phyloP scores from a whole-genome alignment of 1,140 invertebrate genomes.

The Ruditapes philippinarum region DNA sequence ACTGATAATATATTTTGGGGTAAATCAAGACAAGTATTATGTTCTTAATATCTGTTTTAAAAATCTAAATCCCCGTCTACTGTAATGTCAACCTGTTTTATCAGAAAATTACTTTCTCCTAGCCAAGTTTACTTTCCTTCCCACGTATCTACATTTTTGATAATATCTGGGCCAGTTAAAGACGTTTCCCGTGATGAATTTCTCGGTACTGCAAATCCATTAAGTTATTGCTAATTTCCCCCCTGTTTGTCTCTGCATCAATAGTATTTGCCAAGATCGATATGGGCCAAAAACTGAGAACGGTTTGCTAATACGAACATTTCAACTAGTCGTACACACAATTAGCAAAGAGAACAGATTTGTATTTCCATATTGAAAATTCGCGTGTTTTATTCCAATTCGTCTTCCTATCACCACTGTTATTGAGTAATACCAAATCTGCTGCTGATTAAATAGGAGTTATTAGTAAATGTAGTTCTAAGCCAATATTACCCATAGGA shows the following conservation, averaged over 20 bases:
- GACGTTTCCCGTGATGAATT: neutral
- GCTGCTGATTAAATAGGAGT: slow-evolving; percentile 31
- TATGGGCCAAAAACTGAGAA: neutral
- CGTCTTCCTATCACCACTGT: slow-evolving; percentile 1
- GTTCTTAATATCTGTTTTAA: too few relatives aligned
- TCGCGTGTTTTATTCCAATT: neutral
- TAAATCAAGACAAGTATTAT: too few relatives aligned
- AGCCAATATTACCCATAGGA: slow-evolving; percentile 10
- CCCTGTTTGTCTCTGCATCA: neutral
- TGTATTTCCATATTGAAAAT: slow-evolving; percentile 19
- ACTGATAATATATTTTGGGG: too few relatives aligned
- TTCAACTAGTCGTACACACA: slow-evolving; percentile 2
- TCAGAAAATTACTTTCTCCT: neutral
- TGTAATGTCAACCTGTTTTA: neutral
- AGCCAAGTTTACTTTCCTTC: neutral
- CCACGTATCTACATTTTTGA: neutral
- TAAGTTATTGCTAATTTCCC: slow-evolving; percentile 17
- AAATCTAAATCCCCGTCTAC: too few relatives aligned
- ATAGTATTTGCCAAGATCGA: slow-evolving; percentile 3
- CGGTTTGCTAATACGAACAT: neutral
- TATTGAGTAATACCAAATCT: slow-evolving; percentile 28
- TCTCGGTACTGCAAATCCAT: slow-evolving; percentile 11
- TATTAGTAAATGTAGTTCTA: slow-evolving; percentile 5
- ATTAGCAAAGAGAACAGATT: neutral
- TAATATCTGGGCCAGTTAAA: neutral